Base-by-base conservation (phyloP, 2,797 vertebrate genomes). In the Acanthornis magna region DNA sequence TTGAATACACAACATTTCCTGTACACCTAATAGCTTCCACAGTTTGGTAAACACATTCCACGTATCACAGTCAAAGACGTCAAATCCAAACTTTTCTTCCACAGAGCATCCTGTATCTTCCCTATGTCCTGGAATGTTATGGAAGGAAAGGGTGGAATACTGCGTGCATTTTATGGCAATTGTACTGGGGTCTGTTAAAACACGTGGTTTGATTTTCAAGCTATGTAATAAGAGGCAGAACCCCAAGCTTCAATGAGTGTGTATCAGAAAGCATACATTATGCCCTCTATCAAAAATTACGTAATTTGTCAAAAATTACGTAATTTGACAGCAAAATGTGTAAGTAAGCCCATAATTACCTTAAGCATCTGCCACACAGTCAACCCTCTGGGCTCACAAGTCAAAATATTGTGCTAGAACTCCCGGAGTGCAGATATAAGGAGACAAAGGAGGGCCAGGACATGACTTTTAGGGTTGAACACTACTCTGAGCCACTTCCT, bases 311-410 rank as follows among this genome's bases (percentile, higher is more conserved):
- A 40, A 88, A 95, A 91, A 86, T 91, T 80, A 95, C 0, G 20
- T 84, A 82, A 93, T 91, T 95, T 95, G 94, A 95, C 85, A 96
- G 85, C 76, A 89, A 95, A 95, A 96, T 68, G 92, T 78, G 78
- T 87, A 91, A 95, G 91, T 94, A 94, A 96, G 84, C 91, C 95
- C 61, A 48, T 95, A 96, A 96, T 97, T 97, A 90, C 88, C 88
- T 91, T 92, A 94, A 93, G 81, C 68, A 4, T 87, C 95, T 95
- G 89, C 92, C 66, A 93, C 77, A 88, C 21, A 92, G 71, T 83
- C 95, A 96, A 70, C 89, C 71, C 82, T 95, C 79, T 57, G 60
- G 92, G 91, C 74, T 95, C 89, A 91, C 77, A 78, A 94, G 93
- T 96, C 96, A 96, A 95, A 95, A 94, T 93, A 95, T 95, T 91